Conservation (phyloP, 2,797 vertebrate species). For the Erithacus rubecula region DNA sequence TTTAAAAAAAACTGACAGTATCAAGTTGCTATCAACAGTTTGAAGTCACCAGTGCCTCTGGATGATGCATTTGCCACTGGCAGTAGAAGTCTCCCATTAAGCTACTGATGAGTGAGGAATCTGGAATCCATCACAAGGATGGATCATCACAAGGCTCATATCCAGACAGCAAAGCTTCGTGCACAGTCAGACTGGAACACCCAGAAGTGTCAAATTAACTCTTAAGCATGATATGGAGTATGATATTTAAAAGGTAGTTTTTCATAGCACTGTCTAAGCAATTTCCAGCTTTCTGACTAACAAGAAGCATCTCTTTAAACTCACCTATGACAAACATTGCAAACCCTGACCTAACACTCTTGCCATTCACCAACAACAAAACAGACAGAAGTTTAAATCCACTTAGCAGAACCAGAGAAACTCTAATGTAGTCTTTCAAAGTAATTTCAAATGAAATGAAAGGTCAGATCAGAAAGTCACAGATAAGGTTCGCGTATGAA, state of each 20-base stretch:
- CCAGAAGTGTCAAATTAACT: not conserved
- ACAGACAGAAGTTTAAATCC: not conserved
- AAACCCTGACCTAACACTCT: not conserved
- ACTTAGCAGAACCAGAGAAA: not conserved
- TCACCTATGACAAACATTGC: not conserved
- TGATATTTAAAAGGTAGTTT: not conserved
- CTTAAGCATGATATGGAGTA: accelerated
- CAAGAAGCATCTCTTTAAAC: not conserved
- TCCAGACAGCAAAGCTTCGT: not conserved
- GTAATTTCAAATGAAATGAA: not conserved
- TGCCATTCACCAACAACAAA: not conserved
- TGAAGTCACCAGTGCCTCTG: not conserved
- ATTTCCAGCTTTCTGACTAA: not conserved
- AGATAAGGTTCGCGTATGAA: not conserved
- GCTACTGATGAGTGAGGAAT: not conserved
- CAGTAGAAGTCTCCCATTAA: not conserved
- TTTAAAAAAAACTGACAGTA: not conserved
- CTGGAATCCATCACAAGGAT: not conserved
- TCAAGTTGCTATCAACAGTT: not conserved
- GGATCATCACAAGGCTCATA: not conserved
- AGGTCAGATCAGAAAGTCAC: not conserved
- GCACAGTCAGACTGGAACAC: not conserved
- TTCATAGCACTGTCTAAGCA: not conserved
- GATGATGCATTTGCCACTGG: not conserved
- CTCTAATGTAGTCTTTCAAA: not conserved